Evolutionary conservation across 2,888 invertebrate genomes (phyloP).

Genomic region (Pterobdella sp.): DNA sequence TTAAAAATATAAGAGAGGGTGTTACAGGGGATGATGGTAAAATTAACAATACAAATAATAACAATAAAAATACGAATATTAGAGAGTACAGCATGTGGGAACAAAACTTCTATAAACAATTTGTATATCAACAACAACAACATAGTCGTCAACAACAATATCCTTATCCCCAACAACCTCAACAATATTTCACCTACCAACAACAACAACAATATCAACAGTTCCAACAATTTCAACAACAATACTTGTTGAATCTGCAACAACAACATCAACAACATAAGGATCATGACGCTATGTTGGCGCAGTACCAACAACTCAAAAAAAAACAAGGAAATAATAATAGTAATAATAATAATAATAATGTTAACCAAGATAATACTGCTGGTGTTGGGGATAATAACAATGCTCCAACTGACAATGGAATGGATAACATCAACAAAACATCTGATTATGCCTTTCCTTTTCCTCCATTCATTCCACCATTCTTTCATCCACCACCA

Average conservation of each 20-base stretch:
- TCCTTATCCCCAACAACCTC: neutral
- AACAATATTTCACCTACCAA: neutral
- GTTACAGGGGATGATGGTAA: neutral
- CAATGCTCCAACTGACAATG: neutral
- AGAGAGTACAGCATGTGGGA: neutral
- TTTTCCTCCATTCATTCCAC: no score
- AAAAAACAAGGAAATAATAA: neutral
- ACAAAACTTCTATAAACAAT: neutral
- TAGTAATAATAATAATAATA: neutral
- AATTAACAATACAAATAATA: neutral
- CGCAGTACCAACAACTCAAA: neutral
- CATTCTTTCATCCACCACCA: no score
- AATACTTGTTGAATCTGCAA: no score
- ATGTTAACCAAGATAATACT: neutral
- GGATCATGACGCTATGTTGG: neutral
- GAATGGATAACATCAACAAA: neutral
- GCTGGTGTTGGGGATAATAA: neutral
- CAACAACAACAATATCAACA: conserved; percentile 1
- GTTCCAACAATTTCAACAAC: neutral
- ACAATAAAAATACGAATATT: neutral
- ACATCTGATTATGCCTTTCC: no score
- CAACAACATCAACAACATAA: neutral
- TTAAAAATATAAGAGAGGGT: neutral
- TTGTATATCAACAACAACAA: conserved; percentile 5
- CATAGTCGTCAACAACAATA: neutral